These are phyloP conservation scores for Sinonovacula constricta DNA, from an alignment of 1,140 invertebrate genomes.

Conservation along the genomic window DNA sequence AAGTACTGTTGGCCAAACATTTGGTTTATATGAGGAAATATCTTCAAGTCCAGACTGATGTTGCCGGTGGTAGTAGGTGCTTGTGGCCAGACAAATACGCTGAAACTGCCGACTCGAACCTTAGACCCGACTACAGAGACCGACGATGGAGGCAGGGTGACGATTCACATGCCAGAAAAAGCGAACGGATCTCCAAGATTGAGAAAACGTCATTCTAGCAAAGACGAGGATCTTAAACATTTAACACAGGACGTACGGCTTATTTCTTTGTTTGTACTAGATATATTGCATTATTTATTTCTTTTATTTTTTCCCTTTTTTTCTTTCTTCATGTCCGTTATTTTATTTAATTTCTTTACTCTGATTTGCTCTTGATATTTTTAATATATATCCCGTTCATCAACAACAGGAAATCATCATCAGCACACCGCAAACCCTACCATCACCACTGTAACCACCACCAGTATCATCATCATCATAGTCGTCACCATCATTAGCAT, in stretches of 20 bases:
- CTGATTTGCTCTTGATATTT: neutral
- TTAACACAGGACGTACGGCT: conserved; percentile 31
- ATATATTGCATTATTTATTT: neutral
- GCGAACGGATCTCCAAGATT: neutral
- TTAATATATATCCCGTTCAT: neutral
- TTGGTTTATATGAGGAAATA: neutral
- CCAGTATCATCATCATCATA: too few relatives aligned
- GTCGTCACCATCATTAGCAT: neutral
- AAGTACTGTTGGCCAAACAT: neutral
- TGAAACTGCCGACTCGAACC: neutral
- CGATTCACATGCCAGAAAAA: neutral
- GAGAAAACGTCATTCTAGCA: conserved; percentile 21
- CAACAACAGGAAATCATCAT: neutral
- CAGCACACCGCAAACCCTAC: too few relatives aligned
- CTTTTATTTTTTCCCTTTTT: neutral
- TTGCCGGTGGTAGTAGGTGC: neutral
- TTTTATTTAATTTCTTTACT: neutral
- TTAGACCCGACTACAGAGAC: neutral
- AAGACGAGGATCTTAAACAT: conserved; percentile 40
- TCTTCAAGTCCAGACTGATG: neutral
- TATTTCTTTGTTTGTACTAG: neutral
- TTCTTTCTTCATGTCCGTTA: neutral
- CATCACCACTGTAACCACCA: too few relatives aligned
- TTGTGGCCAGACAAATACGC: neutral
- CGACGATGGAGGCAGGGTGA: neutral